These are phyloP conservation scores for Poecilia gillii DNA, from an alignment of 2,797 vertebrate genomes.

Conservation along the genomic window DNA sequence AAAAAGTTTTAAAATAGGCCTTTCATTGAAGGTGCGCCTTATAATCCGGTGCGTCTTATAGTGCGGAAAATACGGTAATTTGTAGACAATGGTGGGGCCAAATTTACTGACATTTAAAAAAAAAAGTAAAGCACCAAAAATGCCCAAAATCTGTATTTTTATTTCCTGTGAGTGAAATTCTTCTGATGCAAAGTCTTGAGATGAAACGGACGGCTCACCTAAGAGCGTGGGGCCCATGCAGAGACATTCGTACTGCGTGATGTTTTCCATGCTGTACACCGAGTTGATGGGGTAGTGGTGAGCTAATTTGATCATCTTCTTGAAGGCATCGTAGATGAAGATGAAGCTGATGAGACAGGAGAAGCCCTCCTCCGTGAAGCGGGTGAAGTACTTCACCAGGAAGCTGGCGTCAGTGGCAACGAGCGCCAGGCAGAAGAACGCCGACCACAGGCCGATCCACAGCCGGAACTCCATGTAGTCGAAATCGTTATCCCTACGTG, in stretches of 20 bases:
- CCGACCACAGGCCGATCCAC: constrained; percentile 98
- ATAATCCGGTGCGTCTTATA: no score
- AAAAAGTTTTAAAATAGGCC: no score
- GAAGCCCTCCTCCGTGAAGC: constrained; percentile 98
- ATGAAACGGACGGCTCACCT: constrained; percentile 77
- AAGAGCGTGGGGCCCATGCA: constrained; percentile 84
- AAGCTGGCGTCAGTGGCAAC: constrained; percentile 97
- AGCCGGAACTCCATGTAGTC: constrained; percentile 98
- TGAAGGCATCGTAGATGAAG: constrained; percentile 98
- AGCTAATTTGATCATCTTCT: constrained; percentile 96
- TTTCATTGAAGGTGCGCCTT: no score
- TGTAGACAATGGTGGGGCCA: no score
- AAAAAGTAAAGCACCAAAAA: background rate
- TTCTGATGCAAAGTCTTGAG: background rate
- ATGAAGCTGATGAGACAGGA: constrained; percentile 99
- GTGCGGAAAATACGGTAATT: no score
- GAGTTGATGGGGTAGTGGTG: constrained; percentile 94
- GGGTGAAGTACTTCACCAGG: constrained; percentile 97
- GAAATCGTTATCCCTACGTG: constrained; percentile 87
- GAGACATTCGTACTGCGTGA: constrained; percentile 90
- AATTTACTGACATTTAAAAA: no score
- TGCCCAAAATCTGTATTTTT: background rate
- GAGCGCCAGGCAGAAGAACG: constrained; percentile 90
- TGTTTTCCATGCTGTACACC: constrained; percentile 82
- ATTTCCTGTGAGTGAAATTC: background rate